Evolutionary conservation across 1,140 invertebrate species (phyloP), one percentile per base, ranked within the genome.

Genomic region (Aplysia californica): DNA sequence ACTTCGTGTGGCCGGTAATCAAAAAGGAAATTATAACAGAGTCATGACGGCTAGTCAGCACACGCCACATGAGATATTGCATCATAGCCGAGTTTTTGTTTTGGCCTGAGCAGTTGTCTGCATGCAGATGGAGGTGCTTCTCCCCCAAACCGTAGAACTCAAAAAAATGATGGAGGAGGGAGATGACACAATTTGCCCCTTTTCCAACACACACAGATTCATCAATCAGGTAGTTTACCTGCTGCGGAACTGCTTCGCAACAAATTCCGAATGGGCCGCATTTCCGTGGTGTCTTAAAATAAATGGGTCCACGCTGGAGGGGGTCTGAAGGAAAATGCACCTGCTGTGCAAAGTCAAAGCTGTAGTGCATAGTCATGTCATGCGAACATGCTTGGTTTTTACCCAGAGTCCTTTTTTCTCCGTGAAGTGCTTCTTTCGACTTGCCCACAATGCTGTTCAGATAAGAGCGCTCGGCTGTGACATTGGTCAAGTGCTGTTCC

Each of bases 271-370:
- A 83, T 3, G 75, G 26, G 3, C 77, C 72, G 70, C 76, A 79
- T 73, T 83, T 84, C 41, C 80, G 31, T 67, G 81, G 83, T 1
- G 77, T 78, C 29, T 78, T 75, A 65, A 82, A 83, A 39, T 81
- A 83, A 10, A 84, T 69, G 15, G 82, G 80, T 1, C 83, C 80
- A 15, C 77, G 80, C 50, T 84, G 82, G 18, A 80, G 68, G 29
- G 80, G 69, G 65, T 82, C 56, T 36, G 39, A 69, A 3, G 82
- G 80, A 20, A 66, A 82, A 56, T 80, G 79, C 4, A 84, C 73
- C 36, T 82, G 79, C 38, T 82, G 81, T 26, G 81, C 76, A 77
- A 76, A 80, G 59, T 80, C 81, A 75, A 79, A 80, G 33, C 26
- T 61, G 33, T 79, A 79, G 29, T 73, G 69, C 39, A 71, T 21